Evolutionary conservation across 2,888 invertebrate genomes (phyloP).

Genomic region (Odontocerum albicorne): DNA sequence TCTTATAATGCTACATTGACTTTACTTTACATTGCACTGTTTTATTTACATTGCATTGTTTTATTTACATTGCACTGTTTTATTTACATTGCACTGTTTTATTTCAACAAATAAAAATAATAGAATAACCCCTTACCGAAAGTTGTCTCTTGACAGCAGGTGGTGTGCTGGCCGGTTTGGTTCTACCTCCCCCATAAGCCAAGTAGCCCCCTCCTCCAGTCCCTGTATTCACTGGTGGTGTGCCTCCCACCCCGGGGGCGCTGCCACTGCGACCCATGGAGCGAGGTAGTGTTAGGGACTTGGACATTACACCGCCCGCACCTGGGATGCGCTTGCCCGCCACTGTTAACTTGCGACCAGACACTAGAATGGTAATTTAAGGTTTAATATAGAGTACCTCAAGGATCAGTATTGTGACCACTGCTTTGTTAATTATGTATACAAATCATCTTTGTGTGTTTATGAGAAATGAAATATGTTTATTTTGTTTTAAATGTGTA

Average conservation of each 20-base stretch:
- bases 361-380: too few species aligned
- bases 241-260: constrained; percentile 72
- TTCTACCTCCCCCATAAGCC: constrained; percentile 44
- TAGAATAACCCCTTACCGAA: constrained; percentile 51
- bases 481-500: too few species aligned
- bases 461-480: too few species aligned
- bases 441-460: too few species aligned
- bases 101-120: background rate
- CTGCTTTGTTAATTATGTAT: too few species aligned
- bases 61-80: too few species aligned
- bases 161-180: constrained; percentile 77
- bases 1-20: too few species aligned
- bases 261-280: constrained; percentile 74
- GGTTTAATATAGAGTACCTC: too few species aligned
- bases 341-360: constrained; percentile 77
- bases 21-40: too few species aligned
- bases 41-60: too few species aligned
- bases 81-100: too few species aligned
- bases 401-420: too few species aligned
- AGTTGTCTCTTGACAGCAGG: constrained; percentile 85
- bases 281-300: constrained; percentile 84
- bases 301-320: constrained; percentile 67
- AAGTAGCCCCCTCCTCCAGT: constrained; percentile 47
- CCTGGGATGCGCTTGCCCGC: constrained; percentile 70
- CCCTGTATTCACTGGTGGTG: constrained; percentile 59